A percentile compares a stretch with the other conserved stretches of the same genome.
These are phyloP conservation scores for Portunus trituberculatus DNA, from an alignment of 1,140 invertebrate species.

Conservation along the genomic window DNA sequence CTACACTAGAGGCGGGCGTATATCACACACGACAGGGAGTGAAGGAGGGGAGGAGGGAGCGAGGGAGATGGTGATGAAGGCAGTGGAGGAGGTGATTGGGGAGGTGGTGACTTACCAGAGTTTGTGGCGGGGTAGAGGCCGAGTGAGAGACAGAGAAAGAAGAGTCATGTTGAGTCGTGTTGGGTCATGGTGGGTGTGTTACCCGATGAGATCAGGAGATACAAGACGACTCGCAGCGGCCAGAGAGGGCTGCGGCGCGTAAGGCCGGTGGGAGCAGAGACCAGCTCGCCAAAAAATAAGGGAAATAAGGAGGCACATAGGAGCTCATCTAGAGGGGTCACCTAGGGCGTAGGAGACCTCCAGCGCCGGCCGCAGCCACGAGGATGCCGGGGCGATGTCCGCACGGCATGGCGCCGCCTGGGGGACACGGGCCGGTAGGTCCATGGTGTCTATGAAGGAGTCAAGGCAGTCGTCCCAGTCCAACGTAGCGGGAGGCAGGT, in stretches of 20 bases:
- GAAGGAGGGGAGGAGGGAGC: background rate
- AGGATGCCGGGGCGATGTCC: constrained; percentile 26
- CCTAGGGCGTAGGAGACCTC: constrained; percentile 67
- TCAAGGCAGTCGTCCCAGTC: constrained; percentile 53
- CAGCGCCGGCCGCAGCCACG: constrained; percentile 62
- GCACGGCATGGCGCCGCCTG: background rate
- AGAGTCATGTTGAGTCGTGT: background rate
- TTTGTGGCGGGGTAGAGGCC: constrained; percentile 35
- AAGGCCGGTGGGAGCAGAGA: constrained; percentile 40
- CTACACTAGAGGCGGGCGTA: too few relatives aligned
- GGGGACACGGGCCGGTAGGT: background rate
- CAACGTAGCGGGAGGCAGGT: background rate
- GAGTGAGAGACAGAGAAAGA: background rate
- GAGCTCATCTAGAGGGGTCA: constrained; percentile 65
- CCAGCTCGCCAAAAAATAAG: constrained; percentile 53
- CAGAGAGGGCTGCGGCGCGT: background rate
- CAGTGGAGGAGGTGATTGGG: background rate
- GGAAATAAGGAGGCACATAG: background rate
- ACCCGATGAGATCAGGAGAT: background rate
- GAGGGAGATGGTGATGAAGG: background rate
- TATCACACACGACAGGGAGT: background rate
- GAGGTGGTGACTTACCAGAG: constrained; percentile 32
- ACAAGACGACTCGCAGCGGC: background rate
- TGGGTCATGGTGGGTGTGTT: background rate
- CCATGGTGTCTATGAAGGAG: constrained; percentile 38